Conservation (phyloP, 2,113 vertebrate genomes). For the Apistogramma diplotaenia region DNA sequence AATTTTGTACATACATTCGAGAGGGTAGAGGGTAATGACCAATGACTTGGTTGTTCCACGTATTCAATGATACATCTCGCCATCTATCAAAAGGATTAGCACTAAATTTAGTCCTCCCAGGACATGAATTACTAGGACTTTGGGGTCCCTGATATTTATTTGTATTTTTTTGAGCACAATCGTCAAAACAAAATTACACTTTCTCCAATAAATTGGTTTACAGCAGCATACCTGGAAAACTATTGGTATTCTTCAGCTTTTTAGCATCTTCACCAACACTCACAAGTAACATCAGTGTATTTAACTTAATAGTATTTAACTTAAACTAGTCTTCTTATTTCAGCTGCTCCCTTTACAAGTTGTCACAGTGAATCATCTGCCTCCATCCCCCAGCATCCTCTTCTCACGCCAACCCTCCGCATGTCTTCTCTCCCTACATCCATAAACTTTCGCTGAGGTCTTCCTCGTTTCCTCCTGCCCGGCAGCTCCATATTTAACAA, state of each 20-base stretch:
- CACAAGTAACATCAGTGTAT: not conserved
- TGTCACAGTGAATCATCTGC: not conserved
- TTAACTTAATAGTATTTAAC: not conserved
- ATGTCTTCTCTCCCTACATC: not conserved
- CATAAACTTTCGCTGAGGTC: not conserved
- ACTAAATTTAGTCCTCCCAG: not conserved
- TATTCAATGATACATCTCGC: not conserved
- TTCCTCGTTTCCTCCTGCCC: not conserved
- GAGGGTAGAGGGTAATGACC: not conserved
- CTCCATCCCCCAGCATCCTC: not conserved
- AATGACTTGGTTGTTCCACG: not conserved
- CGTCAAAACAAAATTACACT: not conserved
- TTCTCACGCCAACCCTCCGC: not conserved
- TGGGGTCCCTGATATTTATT: not conserved
- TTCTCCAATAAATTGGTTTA: not conserved
- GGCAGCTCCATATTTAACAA: not conserved
- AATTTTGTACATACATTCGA: not conserved
- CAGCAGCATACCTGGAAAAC: not conserved
- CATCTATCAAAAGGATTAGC: not conserved
- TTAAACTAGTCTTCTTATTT: not conserved
- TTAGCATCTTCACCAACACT: not conserved
- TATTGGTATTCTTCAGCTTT: not conserved
- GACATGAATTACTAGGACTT: too few relatives aligned
- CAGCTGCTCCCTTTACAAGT: not conserved
- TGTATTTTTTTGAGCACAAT: not conserved